Conservation (phyloP, 2,797 vertebrate species). For the Neosilurus mollespiculum region DNA sequence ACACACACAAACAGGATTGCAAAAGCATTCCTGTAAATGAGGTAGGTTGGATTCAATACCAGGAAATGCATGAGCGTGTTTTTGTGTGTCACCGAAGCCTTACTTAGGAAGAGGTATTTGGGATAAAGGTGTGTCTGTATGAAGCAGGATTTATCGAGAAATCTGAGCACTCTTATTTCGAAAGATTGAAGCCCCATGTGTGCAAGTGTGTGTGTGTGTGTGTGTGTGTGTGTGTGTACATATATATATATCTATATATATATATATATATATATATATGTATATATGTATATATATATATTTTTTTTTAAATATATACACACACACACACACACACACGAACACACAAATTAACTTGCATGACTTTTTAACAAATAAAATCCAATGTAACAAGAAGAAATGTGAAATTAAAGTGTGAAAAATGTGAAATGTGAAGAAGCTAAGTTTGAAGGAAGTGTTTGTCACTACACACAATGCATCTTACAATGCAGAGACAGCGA, state of each 20-base stretch:
- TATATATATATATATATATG: no score
- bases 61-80: constrained; percentile 64
- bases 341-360: background rate
- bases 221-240: no score
- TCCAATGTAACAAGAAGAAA: background rate
- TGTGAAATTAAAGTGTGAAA: no score
- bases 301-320: no score
- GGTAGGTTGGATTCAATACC: constrained; percentile 60
- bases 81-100: constrained; percentile 66
- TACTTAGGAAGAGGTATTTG: constrained; percentile 73
- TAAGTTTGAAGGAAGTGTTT: background rate
- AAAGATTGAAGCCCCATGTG: background rate
- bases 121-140: constrained; percentile 72
- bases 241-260: no score
- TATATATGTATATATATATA: no score
- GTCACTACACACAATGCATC: background rate
- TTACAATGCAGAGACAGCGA: background rate
- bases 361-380: background rate
- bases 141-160: constrained; percentile 71
- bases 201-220: no score
- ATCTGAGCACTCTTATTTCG: constrained; percentile 8
- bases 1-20: constrained; percentile 54
- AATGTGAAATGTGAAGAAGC: no score
- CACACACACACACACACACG: no score
- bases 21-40: constrained; percentile 54